Evolutionary conservation across 1,140 invertebrate genomes (phyloP), one percentile per base, ranked within the genome.

Genomic region (Orius insidiosus): DNA sequence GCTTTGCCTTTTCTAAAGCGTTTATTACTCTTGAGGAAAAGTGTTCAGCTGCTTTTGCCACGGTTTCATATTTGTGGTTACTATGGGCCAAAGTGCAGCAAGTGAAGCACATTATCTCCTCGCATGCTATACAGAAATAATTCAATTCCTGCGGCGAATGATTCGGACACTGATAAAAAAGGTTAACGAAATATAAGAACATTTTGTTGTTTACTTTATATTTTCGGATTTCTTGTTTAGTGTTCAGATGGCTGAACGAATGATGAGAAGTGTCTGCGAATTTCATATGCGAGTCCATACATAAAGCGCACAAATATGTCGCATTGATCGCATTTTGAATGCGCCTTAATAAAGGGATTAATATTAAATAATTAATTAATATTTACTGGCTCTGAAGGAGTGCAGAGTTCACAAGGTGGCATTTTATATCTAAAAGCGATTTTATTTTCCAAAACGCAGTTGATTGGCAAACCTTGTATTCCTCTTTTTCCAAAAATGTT

Each of bases 101-200:
- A 43, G 70, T 67, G 19, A 63, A 58, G 51, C 70, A 73, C 30
- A 70, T 58, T 7, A 71, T 66, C 66, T 71, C 52, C n/a, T 58
- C 54, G 41, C 47, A 52, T 10, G 35, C 36, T n/a, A 67, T 63
- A 53, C 75, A 78, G 54, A 72, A 76, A 1, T 73, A 62, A 32
- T 64, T 68, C 10, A 76, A 60, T 41, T 76, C 72, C 33, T 65
- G 59, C 2, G 31, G 24, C 10, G 24, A 30, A 30, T 43, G 41
- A 31, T 15, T 30, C 8, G 14, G 34, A 8, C n/a, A 32, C 53
- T 67, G 63, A 43, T 68, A 53, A 4, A 11, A 47, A 41, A n/a
- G n/a, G n/a, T n/a, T n/a, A n/a, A 10, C 9, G 3, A 7, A 43
- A 11, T 24, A 24, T 5, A 36, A 4, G 3, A 36, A 36, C 9